A percentile compares a stretch with the other conserved stretches of the same genome.
Evolutionary conservation across 2,797 vertebrate genomes (phyloP).

Genomic region (Eutrigla gurnardus): DNA sequence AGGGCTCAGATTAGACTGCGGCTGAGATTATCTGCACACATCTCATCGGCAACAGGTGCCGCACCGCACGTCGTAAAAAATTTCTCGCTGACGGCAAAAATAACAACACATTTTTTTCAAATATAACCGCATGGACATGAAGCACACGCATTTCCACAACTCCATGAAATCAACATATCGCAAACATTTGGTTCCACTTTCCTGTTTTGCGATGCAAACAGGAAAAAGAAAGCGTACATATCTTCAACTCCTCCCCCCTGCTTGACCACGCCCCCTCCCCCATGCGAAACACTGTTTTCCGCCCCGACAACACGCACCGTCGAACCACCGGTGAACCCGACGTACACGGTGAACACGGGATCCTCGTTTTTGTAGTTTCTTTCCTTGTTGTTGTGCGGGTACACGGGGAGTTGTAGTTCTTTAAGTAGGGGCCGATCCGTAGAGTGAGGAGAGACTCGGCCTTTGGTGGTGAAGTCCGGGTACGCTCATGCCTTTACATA

Average conservation of each 20-base stretch:
- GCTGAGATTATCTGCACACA: conserved; percentile 48
- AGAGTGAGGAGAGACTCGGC: conserved; percentile 59
- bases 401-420: conserved; percentile 70
- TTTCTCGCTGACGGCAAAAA: conserved; percentile 21
- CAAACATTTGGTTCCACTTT: conserved; percentile 39
- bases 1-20: conserved; percentile 71
- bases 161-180: conserved; percentile 37
- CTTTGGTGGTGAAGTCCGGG: conserved; percentile 69
- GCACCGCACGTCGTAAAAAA: not conserved
- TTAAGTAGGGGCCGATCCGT: conserved; percentile 54
- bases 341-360: conserved; percentile 46
- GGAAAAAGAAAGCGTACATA: conserved; percentile 51
- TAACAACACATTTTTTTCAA: conserved; percentile 37
- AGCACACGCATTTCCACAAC: conserved; percentile 54
- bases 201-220: conserved; percentile 42
- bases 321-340: conserved; percentile 37
- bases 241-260: conserved; percentile 13
- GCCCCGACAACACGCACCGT: conserved; percentile 39
- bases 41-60: conserved; percentile 29
- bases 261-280: not conserved
- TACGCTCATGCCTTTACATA: conserved; percentile 70
- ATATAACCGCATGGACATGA: conserved; percentile 51
- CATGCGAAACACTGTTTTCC: conserved; percentile 23
- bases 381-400: conserved; percentile 59
- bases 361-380: conserved; percentile 50